Evolutionary conservation across 1,140 invertebrate species (phyloP).

Genomic region (Ips nitidus): DNA sequence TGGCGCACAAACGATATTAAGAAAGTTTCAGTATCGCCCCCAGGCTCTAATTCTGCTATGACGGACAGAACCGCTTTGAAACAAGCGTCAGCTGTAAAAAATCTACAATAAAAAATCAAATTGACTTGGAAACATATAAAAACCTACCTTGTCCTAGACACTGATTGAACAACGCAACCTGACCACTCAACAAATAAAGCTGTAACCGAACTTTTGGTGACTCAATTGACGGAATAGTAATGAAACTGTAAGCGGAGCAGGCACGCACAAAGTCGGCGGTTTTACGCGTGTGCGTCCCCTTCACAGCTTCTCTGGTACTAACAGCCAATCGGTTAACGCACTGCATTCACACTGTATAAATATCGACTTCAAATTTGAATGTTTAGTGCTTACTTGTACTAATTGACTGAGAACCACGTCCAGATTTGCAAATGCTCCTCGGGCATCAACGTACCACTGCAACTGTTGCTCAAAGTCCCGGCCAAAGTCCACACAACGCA

Average conservation of each 20-base stretch:
- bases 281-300: conserved; percentile 77
- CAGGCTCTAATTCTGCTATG: conserved; percentile 80
- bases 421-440: conserved; percentile 85
- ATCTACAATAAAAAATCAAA: conserved; percentile 1
- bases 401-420: conserved; percentile 82
- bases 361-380: not conserved
- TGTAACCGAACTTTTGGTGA: conserved; percentile 74
- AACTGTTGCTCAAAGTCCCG: conserved; percentile 88
- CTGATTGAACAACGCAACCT: conserved; percentile 86
- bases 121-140: conserved; percentile 2
- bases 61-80: conserved; percentile 84
- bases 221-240: conserved; percentile 91
- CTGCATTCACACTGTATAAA: conserved; percentile 49
- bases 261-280: conserved; percentile 85
- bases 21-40: conserved; percentile 72
- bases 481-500: conserved; percentile 78
- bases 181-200: conserved; percentile 84
- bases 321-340: conserved; percentile 79
- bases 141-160: conserved; percentile 82
- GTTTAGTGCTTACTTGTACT: conserved; percentile 52
- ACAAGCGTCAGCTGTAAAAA: conserved; percentile 80
- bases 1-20: conserved; percentile 72
- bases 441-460: conserved; percentile 89
- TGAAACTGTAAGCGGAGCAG: conserved; percentile 94
- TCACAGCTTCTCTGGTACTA: conserved; percentile 70